Conservation (phyloP, 2,113 vertebrate genomes). For the Festucalex cinctus region DNA sequence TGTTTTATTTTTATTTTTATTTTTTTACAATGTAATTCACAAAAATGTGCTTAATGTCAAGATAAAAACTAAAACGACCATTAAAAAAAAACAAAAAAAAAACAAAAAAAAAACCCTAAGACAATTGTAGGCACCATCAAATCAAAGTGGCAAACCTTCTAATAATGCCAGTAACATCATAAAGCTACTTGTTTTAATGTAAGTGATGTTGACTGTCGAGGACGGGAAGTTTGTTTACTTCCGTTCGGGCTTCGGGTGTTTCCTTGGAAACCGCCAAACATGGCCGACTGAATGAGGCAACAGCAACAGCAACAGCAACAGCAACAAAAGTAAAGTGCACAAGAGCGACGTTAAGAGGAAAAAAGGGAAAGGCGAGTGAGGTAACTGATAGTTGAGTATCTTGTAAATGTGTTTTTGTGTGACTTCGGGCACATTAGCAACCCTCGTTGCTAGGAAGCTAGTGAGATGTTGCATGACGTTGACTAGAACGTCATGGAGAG, state of each 20-base stretch:
- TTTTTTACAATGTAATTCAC: too few species aligned
- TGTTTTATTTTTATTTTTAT: too few species aligned
- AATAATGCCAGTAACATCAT: neutral
- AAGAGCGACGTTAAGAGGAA: neutral
- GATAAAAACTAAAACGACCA: too few species aligned
- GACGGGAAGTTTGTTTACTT: neutral
- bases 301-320: neutral
- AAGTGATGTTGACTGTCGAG: neutral
- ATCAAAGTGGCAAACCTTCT: neutral
- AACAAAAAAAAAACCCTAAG: too few species aligned
- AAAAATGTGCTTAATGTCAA: too few species aligned
- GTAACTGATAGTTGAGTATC: conserved; percentile 2
- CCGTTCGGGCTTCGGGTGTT: neutral
- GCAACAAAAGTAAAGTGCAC: neutral
- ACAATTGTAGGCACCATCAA: too few species aligned
- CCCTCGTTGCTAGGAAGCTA: neutral
- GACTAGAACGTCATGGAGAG: neutral
- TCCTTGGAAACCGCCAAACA: neutral
- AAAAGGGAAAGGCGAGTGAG: neutral
- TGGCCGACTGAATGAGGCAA: neutral
- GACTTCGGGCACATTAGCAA: neutral
- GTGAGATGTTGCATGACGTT: neutral
- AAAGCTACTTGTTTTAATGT: neutral
- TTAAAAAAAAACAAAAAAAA: too few species aligned
- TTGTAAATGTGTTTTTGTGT: neutral